phyloP scores from a whole-genome alignment of 2,113 vertebrate species.

The Pantherophis guttatus region DNA sequence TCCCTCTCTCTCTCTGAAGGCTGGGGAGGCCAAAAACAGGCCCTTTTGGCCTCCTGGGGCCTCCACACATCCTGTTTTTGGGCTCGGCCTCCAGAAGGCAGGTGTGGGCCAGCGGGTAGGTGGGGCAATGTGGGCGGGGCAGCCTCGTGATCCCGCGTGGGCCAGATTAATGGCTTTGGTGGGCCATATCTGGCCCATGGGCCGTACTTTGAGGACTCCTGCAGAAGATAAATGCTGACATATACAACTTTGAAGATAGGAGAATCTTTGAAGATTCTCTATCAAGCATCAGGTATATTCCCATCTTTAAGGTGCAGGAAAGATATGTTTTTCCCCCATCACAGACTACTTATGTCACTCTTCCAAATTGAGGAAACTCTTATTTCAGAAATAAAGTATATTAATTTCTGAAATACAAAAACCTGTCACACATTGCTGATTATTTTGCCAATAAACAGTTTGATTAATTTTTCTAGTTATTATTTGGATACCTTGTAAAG shows the following conservation, averaged over 20 bases:
- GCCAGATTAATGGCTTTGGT: too few relatives aligned
- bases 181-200: too few relatives aligned
- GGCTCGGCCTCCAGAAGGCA: too few relatives aligned
- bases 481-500: neutral
- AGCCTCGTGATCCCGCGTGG: too few relatives aligned
- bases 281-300: neutral
- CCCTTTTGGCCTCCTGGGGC: too few relatives aligned
- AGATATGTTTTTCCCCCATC: neutral
- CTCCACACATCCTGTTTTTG: too few relatives aligned
- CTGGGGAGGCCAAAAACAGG: too few relatives aligned
- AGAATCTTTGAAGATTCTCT: neutral
- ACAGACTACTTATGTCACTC: neutral
- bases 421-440: neutral
- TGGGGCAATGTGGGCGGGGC: too few relatives aligned
- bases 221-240: neutral
- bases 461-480: neutral
- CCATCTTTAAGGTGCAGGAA: neutral
- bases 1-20: too few relatives aligned
- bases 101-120: too few relatives aligned
- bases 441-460: neutral
- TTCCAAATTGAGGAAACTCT: neutral
- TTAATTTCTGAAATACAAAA: neutral
- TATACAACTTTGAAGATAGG: neutral
- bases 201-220: too few relatives aligned
- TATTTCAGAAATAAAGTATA: neutral